A percentile compares a stretch with the other conserved stretches of the same genome.
These are phyloP conservation scores for Neocrepidodera transversa DNA, from an alignment of 2,888 invertebrate genomes.

Conservation along the genomic window DNA sequence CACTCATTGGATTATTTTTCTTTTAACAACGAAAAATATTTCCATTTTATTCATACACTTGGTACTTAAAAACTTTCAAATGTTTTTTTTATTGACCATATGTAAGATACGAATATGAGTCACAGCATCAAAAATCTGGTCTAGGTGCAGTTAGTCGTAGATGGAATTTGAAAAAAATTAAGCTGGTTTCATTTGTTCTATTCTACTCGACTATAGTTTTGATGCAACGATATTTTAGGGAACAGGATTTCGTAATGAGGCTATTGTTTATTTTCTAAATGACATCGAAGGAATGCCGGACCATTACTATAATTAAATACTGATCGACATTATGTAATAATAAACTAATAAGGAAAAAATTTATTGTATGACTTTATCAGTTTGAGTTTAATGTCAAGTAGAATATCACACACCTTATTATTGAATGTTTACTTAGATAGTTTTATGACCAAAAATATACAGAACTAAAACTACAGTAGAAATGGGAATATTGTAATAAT, in stretches of 20 bases:
- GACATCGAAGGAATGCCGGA: background rate
- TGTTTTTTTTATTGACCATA: background rate
- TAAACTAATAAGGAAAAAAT: background rate
- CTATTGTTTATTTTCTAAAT: background rate
- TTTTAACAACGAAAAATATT: too few relatives aligned
- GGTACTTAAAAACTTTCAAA: too few relatives aligned
- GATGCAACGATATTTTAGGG: background rate
- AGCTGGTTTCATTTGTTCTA: background rate
- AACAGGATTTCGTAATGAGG: background rate
- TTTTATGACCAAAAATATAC: too few relatives aligned
- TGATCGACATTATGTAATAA: background rate
- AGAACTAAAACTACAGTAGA: too few relatives aligned
- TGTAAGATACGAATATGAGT: background rate
- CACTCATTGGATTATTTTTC: too few relatives aligned
- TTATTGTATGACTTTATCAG: background rate
- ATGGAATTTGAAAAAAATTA: constrained; percentile 7
- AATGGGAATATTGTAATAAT: too few relatives aligned
- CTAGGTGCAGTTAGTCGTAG: constrained; percentile 8
- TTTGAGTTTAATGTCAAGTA: too few relatives aligned
- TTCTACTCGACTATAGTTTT: background rate
- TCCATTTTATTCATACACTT: too few relatives aligned
- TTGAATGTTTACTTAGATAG: too few relatives aligned
- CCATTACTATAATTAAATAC: background rate
- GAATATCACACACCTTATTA: too few relatives aligned
- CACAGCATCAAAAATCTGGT: background rate